Conservation (phyloP, 92 coral and sea anemone species). For the Porites evermanni region DNA sequence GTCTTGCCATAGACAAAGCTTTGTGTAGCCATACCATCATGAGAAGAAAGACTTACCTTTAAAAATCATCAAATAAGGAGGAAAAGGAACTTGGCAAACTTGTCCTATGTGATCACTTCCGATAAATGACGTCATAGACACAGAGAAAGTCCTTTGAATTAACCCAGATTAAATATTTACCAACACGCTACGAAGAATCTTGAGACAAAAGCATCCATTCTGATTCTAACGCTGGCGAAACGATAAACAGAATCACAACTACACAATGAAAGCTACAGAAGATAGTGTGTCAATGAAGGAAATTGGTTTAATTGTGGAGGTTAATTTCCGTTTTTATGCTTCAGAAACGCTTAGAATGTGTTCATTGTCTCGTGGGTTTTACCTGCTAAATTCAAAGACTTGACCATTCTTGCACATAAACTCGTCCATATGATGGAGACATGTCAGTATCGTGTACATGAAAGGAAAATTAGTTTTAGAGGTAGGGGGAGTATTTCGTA, state of each 20-base stretch:
- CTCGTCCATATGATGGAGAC: not conserved
- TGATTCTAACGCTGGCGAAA: not conserved
- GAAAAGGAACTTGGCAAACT: conserved; percentile 11
- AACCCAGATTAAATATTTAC: conserved; percentile 47
- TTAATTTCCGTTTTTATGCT: conserved; percentile 8
- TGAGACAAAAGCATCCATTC: not conserved
- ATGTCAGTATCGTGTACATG: not conserved
- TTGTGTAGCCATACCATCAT: not conserved
- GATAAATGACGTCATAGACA: conserved; percentile 47
- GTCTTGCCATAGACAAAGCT: not conserved
- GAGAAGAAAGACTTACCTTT: conserved; percentile 31
- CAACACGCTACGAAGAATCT: not conserved
- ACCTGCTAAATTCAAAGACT: conserved; percentile 40
- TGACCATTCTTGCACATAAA: conserved; percentile 27
- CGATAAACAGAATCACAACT: not conserved
- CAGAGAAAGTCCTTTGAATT: conserved; percentile 13
- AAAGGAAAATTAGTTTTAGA: not conserved
- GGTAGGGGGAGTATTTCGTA: too few relatives aligned
- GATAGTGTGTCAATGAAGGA: not conserved
- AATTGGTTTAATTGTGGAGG: not conserved
- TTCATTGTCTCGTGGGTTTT: conserved; percentile 38
- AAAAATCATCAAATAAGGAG: conserved; percentile 11
- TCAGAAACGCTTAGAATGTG: conserved; percentile 8
- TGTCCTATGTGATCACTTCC: conserved; percentile 52
- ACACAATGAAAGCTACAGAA: not conserved